phyloP scores from a whole-genome alignment of 2,113 vertebrate genomes.

The Rhynchomys soricoides region DNA sequence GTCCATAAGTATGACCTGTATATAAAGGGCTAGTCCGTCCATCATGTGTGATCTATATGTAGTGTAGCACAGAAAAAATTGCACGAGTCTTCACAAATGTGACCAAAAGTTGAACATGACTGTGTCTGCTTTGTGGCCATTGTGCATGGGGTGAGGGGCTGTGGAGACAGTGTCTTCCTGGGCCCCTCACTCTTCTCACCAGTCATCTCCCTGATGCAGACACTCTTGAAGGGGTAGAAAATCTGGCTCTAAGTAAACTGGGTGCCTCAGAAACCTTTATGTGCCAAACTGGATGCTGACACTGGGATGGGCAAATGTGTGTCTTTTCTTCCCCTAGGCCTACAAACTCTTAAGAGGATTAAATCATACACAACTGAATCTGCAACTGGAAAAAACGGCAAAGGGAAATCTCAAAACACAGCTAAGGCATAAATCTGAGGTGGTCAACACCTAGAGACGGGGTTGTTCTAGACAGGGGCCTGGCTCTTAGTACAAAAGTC shows the following conservation, averaged over 20 bases:
- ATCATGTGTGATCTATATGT: conserved; percentile 44
- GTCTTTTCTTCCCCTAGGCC: conserved; percentile 33
- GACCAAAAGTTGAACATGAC: conserved; percentile 9
- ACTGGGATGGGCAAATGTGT: neutral
- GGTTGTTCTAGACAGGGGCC: neutral
- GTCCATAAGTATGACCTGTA: conserved; percentile 41
- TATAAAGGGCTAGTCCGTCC: conserved; percentile 26
- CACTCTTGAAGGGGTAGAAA: neutral
- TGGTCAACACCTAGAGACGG: neutral
- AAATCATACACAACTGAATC: conserved; percentile 46
- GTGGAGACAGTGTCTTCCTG: neutral
- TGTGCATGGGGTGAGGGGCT: neutral
- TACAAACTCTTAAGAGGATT: conserved; percentile 26
- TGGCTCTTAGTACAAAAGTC: neutral
- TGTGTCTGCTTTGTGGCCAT: conserved; percentile 44
- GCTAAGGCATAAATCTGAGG: neutral
- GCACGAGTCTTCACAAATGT: conserved; percentile 69
- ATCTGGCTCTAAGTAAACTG: conserved; percentile 34
- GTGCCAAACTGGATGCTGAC: neutral
- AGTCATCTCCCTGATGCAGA: conserved; percentile 58
- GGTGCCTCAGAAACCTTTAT: neutral
- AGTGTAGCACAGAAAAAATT: conserved; percentile 70
- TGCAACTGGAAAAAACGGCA: conserved; percentile 16
- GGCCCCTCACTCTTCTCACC: neutral
- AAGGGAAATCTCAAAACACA: neutral